phyloP scores from a whole-genome alignment of 2,113 vertebrate species.

The Tragelaphus buxtoni region DNA sequence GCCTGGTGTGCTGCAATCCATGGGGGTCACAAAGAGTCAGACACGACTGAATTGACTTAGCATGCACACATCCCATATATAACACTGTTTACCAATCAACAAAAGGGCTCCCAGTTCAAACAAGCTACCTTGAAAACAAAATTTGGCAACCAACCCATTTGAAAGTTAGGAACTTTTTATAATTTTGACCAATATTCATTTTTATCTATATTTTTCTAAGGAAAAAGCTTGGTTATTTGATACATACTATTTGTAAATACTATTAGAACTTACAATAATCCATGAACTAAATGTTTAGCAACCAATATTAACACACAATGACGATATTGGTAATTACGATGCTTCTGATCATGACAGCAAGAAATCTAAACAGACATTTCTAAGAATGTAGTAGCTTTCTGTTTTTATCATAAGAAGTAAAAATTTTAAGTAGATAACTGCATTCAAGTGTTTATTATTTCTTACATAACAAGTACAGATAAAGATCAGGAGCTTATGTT shows the following conservation, averaged over 20 bases:
- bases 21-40: neutral
- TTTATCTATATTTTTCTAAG: slow-evolving; percentile 29
- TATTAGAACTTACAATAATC: neutral
- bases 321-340: neutral
- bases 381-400: slow-evolving; percentile 11
- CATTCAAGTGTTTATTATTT: slow-evolving; percentile 55
- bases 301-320: neutral
- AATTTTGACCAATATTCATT: slow-evolving; percentile 13
- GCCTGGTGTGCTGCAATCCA: neutral
- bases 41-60: neutral
- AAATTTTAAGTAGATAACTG: slow-evolving; percentile 41
- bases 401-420: slow-evolving; percentile 35
- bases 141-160: neutral
- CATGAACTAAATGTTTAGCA: neutral
- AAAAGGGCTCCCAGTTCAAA: neutral
- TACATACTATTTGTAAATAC: slow-evolving; percentile 6
- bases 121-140: slow-evolving; percentile 21
- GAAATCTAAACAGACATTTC: slow-evolving; percentile 19
- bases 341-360: neutral
- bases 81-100: neutral
- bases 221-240: neutral
- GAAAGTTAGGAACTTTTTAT: slow-evolving; percentile 2
- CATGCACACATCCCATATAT: neutral
- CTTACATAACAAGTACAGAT: slow-evolving; percentile 69
- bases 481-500: slow-evolving; percentile 67